Conservation (phyloP, 2,797 vertebrate genomes). For the Epinephelus malabaricus region DNA sequence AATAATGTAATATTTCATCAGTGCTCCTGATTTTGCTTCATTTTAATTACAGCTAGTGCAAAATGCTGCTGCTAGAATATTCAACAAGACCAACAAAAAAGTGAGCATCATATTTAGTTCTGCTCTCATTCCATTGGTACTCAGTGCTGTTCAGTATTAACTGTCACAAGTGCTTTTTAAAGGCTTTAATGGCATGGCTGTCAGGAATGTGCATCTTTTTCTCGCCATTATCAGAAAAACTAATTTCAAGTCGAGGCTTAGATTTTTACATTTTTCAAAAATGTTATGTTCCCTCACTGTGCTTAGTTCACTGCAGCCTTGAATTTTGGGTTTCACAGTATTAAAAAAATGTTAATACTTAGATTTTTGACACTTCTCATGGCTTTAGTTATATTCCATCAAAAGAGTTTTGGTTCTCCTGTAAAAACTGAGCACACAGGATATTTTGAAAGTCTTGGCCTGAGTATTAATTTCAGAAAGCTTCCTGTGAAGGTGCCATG, state of each 20-base stretch:
- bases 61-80: conserved; percentile 83
- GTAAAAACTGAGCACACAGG: conserved; percentile 13
- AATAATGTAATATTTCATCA: conserved; percentile 66
- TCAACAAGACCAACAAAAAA: conserved; percentile 83
- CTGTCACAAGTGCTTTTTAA: conserved; percentile 71
- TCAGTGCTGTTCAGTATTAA: conserved; percentile 73
- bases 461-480: conserved; percentile 23
- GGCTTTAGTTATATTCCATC: neutral
- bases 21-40: conserved; percentile 83
- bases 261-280: conserved; percentile 41
- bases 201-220: conserved; percentile 70
- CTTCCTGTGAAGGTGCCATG: conserved; percentile 9
- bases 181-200: conserved; percentile 80
- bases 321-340: conserved; percentile 36
- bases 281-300: conserved; percentile 38
- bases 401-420: conserved; percentile 17
- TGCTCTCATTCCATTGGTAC: conserved; percentile 78
- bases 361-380: neutral
- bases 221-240: conserved; percentile 64
- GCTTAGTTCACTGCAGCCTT: conserved; percentile 47
- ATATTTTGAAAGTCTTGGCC: conserved; percentile 32
- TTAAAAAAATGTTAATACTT: conserved; percentile 19
- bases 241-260: conserved; percentile 51
- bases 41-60: conserved; percentile 85
- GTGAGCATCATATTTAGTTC: conserved; percentile 84